These are phyloP conservation scores for Leucophenga varia DNA, from an alignment of 1,140 invertebrate species.

Conservation along the genomic window DNA sequence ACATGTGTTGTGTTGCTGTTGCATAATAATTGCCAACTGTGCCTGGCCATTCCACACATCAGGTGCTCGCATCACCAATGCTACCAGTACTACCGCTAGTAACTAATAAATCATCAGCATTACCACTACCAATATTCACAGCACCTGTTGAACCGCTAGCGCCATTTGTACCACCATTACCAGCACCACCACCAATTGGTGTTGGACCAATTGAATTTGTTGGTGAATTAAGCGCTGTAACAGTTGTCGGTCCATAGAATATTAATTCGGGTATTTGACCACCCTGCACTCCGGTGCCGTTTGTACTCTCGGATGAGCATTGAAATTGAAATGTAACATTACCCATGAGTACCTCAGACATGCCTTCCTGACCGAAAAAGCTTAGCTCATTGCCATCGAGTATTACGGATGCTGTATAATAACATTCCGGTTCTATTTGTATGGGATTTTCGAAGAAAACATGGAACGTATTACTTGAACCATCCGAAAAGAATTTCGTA, in stretches of 20 bases:
- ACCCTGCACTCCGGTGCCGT: constrained; percentile 91
- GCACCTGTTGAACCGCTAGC: not conserved
- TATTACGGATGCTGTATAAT: constrained; percentile 87
- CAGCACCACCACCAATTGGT: constrained; percentile 27
- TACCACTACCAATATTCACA: not conserved
- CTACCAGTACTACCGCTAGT: constrained; percentile 20
- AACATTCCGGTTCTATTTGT: constrained; percentile 86
- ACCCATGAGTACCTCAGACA: constrained; percentile 86
- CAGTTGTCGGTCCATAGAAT: constrained; percentile 79
- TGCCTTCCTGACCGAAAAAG: constrained; percentile 93
- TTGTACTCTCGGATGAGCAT: constrained; percentile 90
- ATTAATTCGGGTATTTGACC: constrained; percentile 93
- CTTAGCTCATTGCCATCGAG: constrained; percentile 88
- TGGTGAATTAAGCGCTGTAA: constrained; percentile 39
- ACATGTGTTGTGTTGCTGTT: too few relatives aligned
- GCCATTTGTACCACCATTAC: not conserved
- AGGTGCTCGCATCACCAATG: constrained; percentile 23
- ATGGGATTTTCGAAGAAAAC: constrained; percentile 92
- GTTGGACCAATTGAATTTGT: constrained; percentile 43
- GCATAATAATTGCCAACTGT: constrained; percentile 6
- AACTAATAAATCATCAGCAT: constrained; percentile 26
- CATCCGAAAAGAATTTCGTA: constrained; percentile 91
- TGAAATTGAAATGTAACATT: constrained; percentile 92
- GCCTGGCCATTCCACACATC: constrained; percentile 45
- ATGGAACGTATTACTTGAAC: constrained; percentile 90